Percentiles rank a stretch among this genome's conserved stretches.
Conservation (phyloP, 2,888 invertebrate species). For the Erannis defoliaria region DNA sequence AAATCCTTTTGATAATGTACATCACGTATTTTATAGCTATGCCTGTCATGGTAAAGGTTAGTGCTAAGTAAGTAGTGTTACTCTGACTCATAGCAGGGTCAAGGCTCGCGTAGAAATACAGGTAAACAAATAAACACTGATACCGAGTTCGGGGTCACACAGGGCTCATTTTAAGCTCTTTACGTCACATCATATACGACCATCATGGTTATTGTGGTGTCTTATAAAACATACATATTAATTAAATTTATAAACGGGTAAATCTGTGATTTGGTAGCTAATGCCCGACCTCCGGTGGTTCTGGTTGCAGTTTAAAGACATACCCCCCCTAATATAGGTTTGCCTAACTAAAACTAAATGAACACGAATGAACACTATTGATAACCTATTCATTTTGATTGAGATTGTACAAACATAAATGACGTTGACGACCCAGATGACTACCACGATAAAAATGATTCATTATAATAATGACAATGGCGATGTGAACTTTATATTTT, state of each 20-base stretch:
- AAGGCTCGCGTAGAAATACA: constrained; percentile 50
- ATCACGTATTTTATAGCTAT: constrained; percentile 49
- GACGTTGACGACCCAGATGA: constrained; percentile 8
- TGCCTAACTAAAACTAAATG: no score
- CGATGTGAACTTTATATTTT: constrained; percentile 28
- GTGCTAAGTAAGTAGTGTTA: constrained; percentile 54
- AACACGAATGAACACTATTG: background rate
- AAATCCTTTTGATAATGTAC: constrained; percentile 58
- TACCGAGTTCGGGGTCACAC: constrained; percentile 58
- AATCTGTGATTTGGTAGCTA: no score
- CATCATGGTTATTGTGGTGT: background rate
- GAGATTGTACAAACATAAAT: background rate
- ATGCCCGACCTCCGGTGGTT: no score
- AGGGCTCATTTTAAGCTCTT: constrained; percentile 53
- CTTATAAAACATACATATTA: background rate
- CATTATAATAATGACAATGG: constrained; percentile 25
- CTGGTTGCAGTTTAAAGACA: no score
- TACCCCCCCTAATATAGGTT: no score
- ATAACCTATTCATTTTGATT: background rate
- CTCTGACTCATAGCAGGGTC: constrained; percentile 64
- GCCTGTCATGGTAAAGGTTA: constrained; percentile 53
- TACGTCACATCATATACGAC: constrained; percentile 42
- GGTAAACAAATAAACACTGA: constrained; percentile 38
- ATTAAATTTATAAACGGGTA: background rate
- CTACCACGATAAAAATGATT: constrained; percentile 22